Conservation (phyloP, 2,797 vertebrate species). For the Balearica regulorum region DNA sequence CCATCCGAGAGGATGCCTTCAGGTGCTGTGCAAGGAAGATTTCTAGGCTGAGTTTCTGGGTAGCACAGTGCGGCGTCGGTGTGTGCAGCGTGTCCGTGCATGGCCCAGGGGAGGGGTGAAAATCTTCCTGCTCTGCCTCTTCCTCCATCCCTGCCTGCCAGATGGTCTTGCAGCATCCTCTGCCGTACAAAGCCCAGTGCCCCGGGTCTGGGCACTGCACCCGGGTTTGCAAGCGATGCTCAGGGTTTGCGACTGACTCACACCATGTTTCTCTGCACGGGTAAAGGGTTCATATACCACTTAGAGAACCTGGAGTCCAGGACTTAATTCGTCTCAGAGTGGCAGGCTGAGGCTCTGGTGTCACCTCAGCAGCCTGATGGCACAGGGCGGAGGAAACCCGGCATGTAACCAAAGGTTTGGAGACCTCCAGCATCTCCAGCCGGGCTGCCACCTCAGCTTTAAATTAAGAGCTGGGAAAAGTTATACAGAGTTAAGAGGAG, state of each 20-base stretch:
- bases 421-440: neutral
- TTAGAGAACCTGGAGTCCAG: neutral
- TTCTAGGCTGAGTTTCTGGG: neutral
- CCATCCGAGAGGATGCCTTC: neutral
- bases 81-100: rapidly evolving
- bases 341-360: neutral
- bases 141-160: neutral
- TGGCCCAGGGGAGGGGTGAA: neutral
- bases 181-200: neutral
- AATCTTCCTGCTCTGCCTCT: neutral
- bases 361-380: neutral
- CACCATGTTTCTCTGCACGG: neutral
- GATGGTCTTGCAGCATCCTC: neutral
- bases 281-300: neutral
- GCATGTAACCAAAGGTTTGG: neutral
- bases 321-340: neutral
- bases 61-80: neutral
- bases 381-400: neutral
- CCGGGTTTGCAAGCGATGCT: neutral
- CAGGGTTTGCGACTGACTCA: neutral
- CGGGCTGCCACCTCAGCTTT: neutral
- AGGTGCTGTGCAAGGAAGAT: neutral
- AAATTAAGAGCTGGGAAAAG: neutral
- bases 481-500: neutral
- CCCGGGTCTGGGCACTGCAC: neutral